Base-by-base conservation (phyloP, 1,140 invertebrate genomes). In the Scaptomyza montana region DNA sequence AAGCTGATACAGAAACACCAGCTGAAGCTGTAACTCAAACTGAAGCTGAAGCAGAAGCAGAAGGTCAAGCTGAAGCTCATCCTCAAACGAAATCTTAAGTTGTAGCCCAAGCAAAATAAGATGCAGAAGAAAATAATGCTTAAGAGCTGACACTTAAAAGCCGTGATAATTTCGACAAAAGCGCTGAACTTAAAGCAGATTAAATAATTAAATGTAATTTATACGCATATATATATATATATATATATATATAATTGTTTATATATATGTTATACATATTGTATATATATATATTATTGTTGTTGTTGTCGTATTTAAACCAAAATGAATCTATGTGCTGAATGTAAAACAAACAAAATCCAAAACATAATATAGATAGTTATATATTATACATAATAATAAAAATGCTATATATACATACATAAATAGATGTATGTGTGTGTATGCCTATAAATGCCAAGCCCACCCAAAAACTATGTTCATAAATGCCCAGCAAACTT, bases 291-390 rank as follows among this genome's bases (percentile, higher is more conserved):
- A 46, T 47, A 28, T 21, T 28, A 16, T 64, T 64, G 60, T 50
- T 64, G 51, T 49, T 51, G 68, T 65, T 50, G 39, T 67, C 49
- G 67, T 69, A 21, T 43, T 30, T 30, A 62, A 67, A 10, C 59
- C 46, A 8, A 59, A 54, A 60, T 16, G 43, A 73, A 67, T 66
- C 54, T 43, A 69, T 45, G 59, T 69, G 59, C 71, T 74, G 69
- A 77, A 67, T 62, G 56, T 43, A 59, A 55, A 62, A 9, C 33
- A 57, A 64, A 9, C 9, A 30, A 30, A 56, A 16, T 33, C 47
- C 33, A 67, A 70, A 33, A 62, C 19, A 54, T 46, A 9, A 30
- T 28, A 51, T 36, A 57, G 28, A 59, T 49, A 54, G 39, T 50
- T 62, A 63, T 62, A 62, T 53, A 56, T 41, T 57, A 46, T 46